These are phyloP conservation scores for Zelostemma sp. DNA, from an alignment of 1,140 invertebrate genomes.

Conservation along the genomic window DNA sequence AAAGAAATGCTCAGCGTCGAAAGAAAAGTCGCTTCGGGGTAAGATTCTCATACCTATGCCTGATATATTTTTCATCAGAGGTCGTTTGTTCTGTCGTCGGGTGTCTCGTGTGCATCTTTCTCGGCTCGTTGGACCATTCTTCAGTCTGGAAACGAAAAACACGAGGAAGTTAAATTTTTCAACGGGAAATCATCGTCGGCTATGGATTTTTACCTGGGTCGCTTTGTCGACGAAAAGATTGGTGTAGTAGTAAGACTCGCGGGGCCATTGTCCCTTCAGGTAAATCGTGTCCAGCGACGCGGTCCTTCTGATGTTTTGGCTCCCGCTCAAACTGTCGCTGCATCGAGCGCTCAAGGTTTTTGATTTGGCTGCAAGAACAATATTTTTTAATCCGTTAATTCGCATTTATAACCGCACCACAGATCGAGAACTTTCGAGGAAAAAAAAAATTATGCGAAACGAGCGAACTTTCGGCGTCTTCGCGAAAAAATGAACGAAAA, in stretches of 20 bases:
- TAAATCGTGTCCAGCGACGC: slow-evolving; percentile 84
- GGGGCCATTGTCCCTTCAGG: slow-evolving; percentile 81
- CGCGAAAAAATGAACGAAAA: too few relatives aligned
- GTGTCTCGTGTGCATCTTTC: slow-evolving; percentile 67
- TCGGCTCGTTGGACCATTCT: slow-evolving; percentile 74
- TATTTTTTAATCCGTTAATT: too few relatives aligned
- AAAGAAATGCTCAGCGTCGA: too few relatives aligned
- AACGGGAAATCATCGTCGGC: too few relatives aligned
- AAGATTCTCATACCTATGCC: slow-evolving; percentile 70
- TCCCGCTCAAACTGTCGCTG: slow-evolving; percentile 50
- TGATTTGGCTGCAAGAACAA: slow-evolving; percentile 73
- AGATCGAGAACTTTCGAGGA: too few relatives aligned
- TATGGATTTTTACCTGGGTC: slow-evolving; percentile 79
- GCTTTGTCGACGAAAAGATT: slow-evolving; percentile 82
- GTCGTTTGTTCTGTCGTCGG: slow-evolving; percentile 61
- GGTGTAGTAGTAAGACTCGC: slow-evolving; percentile 77
- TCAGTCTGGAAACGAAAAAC: slow-evolving; percentile 73
- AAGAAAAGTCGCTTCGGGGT: too few relatives aligned
- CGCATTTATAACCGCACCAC: too few relatives aligned
- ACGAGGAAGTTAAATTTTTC: too few relatives aligned
- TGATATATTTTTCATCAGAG: slow-evolving; percentile 71
- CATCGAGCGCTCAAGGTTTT: slow-evolving; percentile 64
- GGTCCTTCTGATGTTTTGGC: slow-evolving; percentile 78
- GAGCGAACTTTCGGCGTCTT: too few relatives aligned
- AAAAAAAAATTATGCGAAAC: too few relatives aligned